Evolutionary conservation across 1,140 invertebrate genomes (phyloP).

Genomic region (Drosophila triauraria): DNA sequence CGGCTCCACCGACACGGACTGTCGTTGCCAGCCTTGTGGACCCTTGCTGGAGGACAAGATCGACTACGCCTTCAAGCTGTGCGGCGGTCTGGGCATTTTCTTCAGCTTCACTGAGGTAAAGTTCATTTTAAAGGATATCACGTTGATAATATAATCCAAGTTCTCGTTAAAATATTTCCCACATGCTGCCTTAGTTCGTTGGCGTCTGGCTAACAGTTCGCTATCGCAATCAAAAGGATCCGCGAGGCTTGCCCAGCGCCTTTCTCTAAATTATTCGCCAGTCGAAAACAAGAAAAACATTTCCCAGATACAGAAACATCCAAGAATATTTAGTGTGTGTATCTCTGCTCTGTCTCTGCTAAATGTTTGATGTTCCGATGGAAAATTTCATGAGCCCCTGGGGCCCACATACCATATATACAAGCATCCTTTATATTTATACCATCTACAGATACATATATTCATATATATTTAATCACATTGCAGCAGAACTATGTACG

Average conservation of each 20-base stretch:
- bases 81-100: slow-evolving; percentile 96
- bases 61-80: slow-evolving; percentile 94
- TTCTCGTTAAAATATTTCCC: slow-evolving; percentile 20
- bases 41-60: slow-evolving; percentile 91
- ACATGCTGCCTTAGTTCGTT: slow-evolving; percentile 92
- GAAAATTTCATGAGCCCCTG: slow-evolving; percentile 59
- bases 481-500: slow-evolving; percentile 49
- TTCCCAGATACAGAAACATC: slow-evolving; percentile 38
- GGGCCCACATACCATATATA: slow-evolving; percentile 60
- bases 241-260: slow-evolving; percentile 96
- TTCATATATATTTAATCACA: slow-evolving; percentile 52
- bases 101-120: slow-evolving; percentile 99
- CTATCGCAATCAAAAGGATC: slow-evolving; percentile 99
- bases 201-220: slow-evolving; percentile 98
- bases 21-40: slow-evolving; percentile 91
- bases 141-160: background rate
- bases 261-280: slow-evolving; percentile 91
- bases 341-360: slow-evolving; percentile 33
- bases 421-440: slow-evolving; percentile 76
- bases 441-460: slow-evolving; percentile 61
- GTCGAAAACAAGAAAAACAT: slow-evolving; percentile 32
- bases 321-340: slow-evolving; percentile 43
- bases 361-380: slow-evolving; percentile 62
- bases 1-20: slow-evolving; percentile 75
- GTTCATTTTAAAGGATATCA: background rate